Percentiles rank a stretch among this genome's conserved stretches.
Conservation (phyloP, 1,140 invertebrate species). For the Monochamus saltuarius region DNA sequence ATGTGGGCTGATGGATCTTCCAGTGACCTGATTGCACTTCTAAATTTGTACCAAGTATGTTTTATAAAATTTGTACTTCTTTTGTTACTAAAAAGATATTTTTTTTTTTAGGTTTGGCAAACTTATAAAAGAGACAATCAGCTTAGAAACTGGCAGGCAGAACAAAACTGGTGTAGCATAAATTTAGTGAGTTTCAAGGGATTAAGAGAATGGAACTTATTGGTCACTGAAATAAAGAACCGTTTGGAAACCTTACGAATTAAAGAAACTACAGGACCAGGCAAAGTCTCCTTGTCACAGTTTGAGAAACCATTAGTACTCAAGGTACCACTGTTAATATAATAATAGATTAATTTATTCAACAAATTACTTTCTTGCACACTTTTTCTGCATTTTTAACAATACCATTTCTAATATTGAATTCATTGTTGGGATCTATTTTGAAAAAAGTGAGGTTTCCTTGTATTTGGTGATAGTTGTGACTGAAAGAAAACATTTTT, state of each 20-base stretch:
- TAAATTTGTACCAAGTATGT: conserved; percentile 73
- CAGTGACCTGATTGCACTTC: conserved; percentile 82
- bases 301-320: conserved; percentile 60
- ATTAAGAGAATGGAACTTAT: conserved; percentile 70
- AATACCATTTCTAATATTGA: too few relatives aligned
- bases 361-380: too few relatives aligned
- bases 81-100: conserved; percentile 9
- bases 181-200: conserved; percentile 74
- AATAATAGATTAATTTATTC: not conserved
- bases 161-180: conserved; percentile 69
- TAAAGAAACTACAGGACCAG: conserved; percentile 45
- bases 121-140: conserved; percentile 37
- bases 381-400: too few relatives aligned
- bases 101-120: conserved; percentile 44
- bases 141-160: conserved; percentile 44
- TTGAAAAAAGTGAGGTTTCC: too few relatives aligned
- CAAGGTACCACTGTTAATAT: conserved; percentile 55
- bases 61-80: conserved; percentile 3
- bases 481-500: too few relatives aligned
- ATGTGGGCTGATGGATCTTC: conserved; percentile 78
- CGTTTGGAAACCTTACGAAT: conserved; percentile 62
- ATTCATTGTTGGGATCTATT: too few relatives aligned
- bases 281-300: conserved; percentile 51
- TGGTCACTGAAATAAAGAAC: conserved; percentile 67
- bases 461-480: too few relatives aligned